Evolutionary conservation across 2,797 vertebrate genomes (phyloP).

Genomic region (Rhynchonycteris naso): DNA sequence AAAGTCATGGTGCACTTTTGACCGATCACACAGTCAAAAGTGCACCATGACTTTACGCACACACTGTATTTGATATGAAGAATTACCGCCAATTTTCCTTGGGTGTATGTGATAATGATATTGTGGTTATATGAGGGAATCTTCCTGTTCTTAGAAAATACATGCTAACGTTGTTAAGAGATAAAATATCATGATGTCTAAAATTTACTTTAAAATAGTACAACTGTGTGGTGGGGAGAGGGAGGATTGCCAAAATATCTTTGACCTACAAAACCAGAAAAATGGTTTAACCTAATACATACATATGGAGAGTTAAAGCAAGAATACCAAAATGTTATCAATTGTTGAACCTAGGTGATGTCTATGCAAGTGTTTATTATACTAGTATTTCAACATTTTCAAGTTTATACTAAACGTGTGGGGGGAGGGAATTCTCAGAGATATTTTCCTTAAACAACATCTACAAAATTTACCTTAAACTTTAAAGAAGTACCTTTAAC

Average conservation of each 20-base stretch:
- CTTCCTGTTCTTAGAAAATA: neutral
- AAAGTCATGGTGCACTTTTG: no score
- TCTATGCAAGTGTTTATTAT: neutral
- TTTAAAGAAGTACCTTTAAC: slow-evolving; percentile 9
- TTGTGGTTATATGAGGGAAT: neutral
- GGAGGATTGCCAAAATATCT: neutral
- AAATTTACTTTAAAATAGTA: slow-evolving; percentile 37
- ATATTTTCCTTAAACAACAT: neutral
- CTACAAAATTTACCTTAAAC: slow-evolving; percentile 41
- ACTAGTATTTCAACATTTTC: slow-evolving; percentile 25
- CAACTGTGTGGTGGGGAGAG: neutral
- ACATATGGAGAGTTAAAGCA: neutral
- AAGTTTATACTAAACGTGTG: neutral
- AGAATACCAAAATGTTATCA: neutral
- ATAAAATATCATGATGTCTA: neutral
- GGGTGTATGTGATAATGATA: neutral
- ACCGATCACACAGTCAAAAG: no score
- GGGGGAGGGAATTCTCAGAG: neutral
- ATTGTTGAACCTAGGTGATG: neutral
- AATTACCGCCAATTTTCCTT: slow-evolving; percentile 34
- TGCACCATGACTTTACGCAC: no score
- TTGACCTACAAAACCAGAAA: slow-evolving; percentile 28
- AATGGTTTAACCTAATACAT: neutral
- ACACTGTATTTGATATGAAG: slow-evolving; percentile 25
- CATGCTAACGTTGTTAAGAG: neutral